Evolutionary conservation across 1,140 invertebrate genomes (phyloP).

Genomic region (Drosophila nigrodunni): DNA sequence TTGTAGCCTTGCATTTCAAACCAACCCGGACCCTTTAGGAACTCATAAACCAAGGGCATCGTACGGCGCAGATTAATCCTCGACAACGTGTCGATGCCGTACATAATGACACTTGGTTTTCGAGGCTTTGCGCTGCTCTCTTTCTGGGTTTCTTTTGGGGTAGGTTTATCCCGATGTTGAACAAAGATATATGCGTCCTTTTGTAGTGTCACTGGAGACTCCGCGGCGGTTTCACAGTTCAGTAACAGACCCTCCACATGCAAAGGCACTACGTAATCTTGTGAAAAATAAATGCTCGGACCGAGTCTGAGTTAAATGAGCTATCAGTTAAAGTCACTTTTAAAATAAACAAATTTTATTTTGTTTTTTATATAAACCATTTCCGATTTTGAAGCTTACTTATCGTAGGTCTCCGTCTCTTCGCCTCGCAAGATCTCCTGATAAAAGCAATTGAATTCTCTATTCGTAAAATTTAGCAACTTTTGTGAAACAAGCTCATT

Average conservation of each 20-base stretch:
- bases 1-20: constrained; percentile 69
- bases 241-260: constrained; percentile 55
- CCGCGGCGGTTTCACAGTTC: constrained; percentile 28
- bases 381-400: constrained; percentile 23
- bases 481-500: constrained; percentile 36
- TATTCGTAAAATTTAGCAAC: constrained; percentile 10
- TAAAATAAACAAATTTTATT: not conserved
- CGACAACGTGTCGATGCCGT: constrained; percentile 64
- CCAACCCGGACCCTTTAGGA: constrained; percentile 51
- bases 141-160: not conserved
- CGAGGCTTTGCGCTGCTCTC: not conserved
- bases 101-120: constrained; percentile 63
- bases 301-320: not conserved
- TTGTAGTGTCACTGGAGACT: constrained; percentile 28
- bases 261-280: constrained; percentile 45
- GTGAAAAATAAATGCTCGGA: constrained; percentile 28
- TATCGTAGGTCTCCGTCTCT: constrained; percentile 41
- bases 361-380: too few species aligned
- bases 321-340: too few species aligned
- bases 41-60: constrained; percentile 58
- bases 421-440: constrained; percentile 36
- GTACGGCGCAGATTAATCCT: constrained; percentile 83
- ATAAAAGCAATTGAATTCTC: constrained; percentile 46
- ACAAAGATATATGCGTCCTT: constrained; percentile 52
- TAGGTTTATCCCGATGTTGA: constrained; percentile 17